Percentiles rank a stretch among this genome's conserved stretches.
phyloP scores from a whole-genome alignment of 2,797 vertebrate species.

The Gymnothorax reevesii region DNA sequence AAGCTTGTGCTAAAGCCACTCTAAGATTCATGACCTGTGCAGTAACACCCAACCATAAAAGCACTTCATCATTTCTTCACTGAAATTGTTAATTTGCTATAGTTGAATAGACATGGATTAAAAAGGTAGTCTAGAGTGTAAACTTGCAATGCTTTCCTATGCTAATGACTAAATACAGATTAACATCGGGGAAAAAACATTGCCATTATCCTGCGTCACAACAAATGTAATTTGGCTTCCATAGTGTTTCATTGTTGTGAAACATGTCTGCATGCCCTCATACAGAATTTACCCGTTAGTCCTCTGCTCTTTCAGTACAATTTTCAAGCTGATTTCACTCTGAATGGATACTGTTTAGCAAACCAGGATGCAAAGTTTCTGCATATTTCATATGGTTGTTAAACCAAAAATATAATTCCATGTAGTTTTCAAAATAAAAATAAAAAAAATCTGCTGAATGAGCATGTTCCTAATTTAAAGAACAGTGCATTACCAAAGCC shows the following conservation, averaged over 20 bases:
- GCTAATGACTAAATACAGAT: neutral
- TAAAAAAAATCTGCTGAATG: neutral
- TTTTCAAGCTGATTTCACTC: neutral
- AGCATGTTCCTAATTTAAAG: neutral
- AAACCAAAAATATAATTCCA: neutral
- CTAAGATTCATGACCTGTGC: neutral
- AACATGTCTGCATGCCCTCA: neutral
- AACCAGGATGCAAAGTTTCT: neutral
- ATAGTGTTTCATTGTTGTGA: neutral
- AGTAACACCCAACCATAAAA: neutral
- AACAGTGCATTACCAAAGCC: neutral
- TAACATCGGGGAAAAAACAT: neutral
- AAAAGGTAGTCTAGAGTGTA: neutral
- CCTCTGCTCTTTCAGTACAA: neutral
- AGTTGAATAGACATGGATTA: neutral
- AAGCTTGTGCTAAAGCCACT: neutral
- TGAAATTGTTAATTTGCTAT: neutral
- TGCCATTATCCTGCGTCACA: neutral
- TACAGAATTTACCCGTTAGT: neutral
- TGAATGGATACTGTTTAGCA: neutral
- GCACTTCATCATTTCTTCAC: neutral
- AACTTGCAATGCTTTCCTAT: neutral
- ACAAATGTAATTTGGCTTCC: neutral
- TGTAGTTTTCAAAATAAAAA: neutral
- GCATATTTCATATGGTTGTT: neutral